These are phyloP conservation scores for Nebria salina DNA, from an alignment of 2,888 invertebrate genomes.

Conservation along the genomic window DNA sequence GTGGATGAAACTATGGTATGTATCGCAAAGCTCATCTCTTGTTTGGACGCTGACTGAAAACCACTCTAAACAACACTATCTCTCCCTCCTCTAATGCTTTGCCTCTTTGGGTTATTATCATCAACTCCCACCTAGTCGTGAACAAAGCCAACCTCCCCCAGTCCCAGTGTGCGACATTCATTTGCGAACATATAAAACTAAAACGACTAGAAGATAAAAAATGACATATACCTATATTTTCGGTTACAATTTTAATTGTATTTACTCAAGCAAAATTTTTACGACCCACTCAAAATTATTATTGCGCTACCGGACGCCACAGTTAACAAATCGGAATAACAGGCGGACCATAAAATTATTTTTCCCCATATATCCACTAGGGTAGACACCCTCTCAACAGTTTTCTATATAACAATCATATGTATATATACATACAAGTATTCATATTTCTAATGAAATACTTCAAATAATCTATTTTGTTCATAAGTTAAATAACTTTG, in stretches of 20 bases:
- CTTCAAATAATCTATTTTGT: background rate
- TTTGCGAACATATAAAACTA: conserved; percentile 43
- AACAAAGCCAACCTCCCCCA: background rate
- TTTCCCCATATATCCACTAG: conserved; percentile 33
- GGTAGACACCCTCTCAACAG: background rate
- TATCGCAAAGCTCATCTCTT: background rate
- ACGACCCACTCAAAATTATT: conserved; percentile 45
- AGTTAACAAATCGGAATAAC: conserved; percentile 46
- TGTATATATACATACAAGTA: background rate
- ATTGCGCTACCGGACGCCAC: conserved; percentile 44
- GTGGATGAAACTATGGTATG: background rate
- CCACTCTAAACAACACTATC: background rate
- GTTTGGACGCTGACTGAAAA: background rate
- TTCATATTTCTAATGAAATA: background rate
- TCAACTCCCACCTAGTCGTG: background rate
- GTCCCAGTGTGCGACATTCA: conserved; percentile 20
- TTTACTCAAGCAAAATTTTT: conserved; percentile 46
- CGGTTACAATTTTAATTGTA: conserved; percentile 45
- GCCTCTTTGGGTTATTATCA: background rate
- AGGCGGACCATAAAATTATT: conserved; percentile 42
- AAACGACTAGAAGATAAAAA: conserved; percentile 40
- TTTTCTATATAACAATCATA: background rate
- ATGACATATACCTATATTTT: conserved; percentile 45
- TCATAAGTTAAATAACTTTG: too few species aligned
- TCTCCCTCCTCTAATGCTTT: background rate